Evolutionary conservation across 64 coral and sea anemone species (phyloP).

Genomic region (Stichodactyla helianthus): DNA sequence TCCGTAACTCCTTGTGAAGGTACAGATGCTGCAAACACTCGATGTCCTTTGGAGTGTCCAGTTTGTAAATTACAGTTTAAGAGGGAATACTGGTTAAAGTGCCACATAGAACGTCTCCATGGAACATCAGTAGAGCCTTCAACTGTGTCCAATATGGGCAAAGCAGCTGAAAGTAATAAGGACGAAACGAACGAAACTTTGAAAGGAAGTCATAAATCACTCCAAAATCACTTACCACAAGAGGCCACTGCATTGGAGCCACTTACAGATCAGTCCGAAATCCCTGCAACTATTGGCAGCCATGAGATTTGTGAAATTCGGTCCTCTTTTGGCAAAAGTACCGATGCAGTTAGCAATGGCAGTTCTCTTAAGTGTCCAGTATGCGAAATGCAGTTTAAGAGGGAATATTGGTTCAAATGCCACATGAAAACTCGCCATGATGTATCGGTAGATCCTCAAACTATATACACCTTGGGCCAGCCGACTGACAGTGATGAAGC

Average conservation of each 20-base stretch:
- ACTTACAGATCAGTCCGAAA: no score
- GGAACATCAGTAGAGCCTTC: neutral
- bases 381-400: neutral
- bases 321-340: no score
- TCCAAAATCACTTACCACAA: neutral
- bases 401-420: neutral
- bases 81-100: neutral
- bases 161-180: neutral
- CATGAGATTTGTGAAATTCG: neutral
- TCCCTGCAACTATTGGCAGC: no score
- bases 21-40: neutral
- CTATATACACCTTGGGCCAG: no score
- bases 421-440: neutral
- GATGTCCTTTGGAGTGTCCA: neutral
- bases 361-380: neutral
- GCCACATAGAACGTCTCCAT: neutral
- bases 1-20: neutral
- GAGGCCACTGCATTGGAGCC: no score
- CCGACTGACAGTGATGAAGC: neutral
- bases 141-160: neutral
- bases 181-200: neutral
- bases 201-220: neutral
- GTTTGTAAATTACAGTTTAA: neutral
- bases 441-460: neutral
- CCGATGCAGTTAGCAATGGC: neutral